Conservation (phyloP, 2,113 vertebrate species). For the Pandion haliaetus region DNA sequence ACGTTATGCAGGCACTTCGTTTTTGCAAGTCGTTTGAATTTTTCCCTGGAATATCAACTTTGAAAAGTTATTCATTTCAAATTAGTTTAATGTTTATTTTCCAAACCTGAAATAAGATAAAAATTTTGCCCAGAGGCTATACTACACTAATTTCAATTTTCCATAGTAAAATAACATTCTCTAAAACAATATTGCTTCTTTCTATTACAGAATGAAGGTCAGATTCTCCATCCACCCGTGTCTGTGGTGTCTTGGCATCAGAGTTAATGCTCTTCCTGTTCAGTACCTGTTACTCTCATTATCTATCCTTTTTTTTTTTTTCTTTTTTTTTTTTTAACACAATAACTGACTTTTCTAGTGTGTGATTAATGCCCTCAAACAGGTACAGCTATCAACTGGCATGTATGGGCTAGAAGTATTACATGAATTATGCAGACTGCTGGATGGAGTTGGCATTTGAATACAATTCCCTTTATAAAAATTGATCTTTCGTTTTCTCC, state of each 20-base stretch:
- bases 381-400: not conserved
- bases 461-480: slow-evolving; percentile 30
- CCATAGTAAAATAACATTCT: not conserved
- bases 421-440: slow-evolving; percentile 25
- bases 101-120: not conserved
- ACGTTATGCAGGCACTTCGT: not conserved
- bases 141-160: not conserved
- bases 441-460: slow-evolving; percentile 21
- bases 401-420: not conserved
- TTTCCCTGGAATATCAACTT: not conserved
- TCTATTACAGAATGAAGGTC: not conserved
- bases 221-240: not conserved
- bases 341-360: not conserved
- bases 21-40: not conserved
- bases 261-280: not conserved
- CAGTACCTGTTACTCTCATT: not conserved
- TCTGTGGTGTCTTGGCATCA: not conserved
- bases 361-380: slow-evolving; percentile 34
- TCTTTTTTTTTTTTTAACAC: not conserved
- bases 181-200: not conserved
- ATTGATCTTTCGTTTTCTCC: not conserved
- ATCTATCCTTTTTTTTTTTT: not conserved
- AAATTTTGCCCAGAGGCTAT: not conserved
- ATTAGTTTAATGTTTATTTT: not conserved
- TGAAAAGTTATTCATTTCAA: not conserved